Base-by-base conservation (phyloP, 1,140 invertebrate species). In the Polyergus mexicanus region DNA sequence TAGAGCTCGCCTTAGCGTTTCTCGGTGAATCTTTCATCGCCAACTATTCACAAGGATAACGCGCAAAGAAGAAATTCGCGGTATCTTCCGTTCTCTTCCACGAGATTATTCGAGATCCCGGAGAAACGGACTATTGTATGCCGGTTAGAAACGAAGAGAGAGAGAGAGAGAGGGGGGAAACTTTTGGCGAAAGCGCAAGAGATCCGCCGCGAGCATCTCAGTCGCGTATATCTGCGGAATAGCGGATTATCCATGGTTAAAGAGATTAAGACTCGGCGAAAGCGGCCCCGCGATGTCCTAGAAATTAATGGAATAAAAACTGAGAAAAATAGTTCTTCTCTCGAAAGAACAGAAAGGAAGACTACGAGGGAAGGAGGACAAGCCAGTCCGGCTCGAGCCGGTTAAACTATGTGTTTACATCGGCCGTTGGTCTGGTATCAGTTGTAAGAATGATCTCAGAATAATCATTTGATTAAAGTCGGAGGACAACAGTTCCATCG, bases 381-480 rank as follows among this genome's bases (percentile, higher is more conserved):
- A 77, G 68, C 60, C 47, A n/a, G 68, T 44, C 54, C 25, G 71
- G 76, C 68, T 63, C 84, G 71, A 88, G 76, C 77, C 85, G 80
- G 84, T 84, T 86, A 84, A 88, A 80, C 62, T 66, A 54, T 69
- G 68, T 38, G 25, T 54, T n/a, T 38, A 56, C 3, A 80, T 68
- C 68, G 25, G 47, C 60, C 68, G 83, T 44, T 63, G 75, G 81
- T 58, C 86, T 80, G 85, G 75, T 71, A 85, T 90, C 92, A 90
- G 88, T 92, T 90, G 92, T 90, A 91, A 92, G 90, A 93, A 91
- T 93, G 91, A 92, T 92, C 91, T 92, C 92, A 91, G 91, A 93
- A 93, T 93, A 93, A 94, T 94, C 93, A 93, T 92, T 88, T 83
- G 92, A 93, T 94, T 93, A 92, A 51, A 93, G 86, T 85, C 76